Percentiles rank a stretch among this genome's conserved stretches.
These are phyloP conservation scores for Callopanchax toddi DNA, from an alignment of 2,113 vertebrate species.

Conservation along the genomic window DNA sequence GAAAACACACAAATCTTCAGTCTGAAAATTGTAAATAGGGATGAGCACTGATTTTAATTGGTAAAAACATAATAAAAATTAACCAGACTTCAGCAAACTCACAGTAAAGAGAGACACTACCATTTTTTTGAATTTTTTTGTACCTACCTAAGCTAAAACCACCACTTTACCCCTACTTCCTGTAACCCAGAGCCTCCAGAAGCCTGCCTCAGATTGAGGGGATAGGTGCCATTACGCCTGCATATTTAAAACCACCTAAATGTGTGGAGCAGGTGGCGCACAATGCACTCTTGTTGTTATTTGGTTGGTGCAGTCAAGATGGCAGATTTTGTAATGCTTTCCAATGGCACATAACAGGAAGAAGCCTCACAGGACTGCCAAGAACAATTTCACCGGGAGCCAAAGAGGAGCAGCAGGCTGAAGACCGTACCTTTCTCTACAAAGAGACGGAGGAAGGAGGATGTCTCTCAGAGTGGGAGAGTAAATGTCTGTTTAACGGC, in stretches of 20 bases:
- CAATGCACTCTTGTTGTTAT: constrained; percentile 81
- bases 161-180: not conserved
- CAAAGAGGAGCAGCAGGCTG: constrained; percentile 70
- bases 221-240: constrained; percentile 72
- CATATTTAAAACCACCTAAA: constrained; percentile 78
- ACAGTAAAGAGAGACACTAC: no score
- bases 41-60: no score
- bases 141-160: not conserved
- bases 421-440: constrained; percentile 60
- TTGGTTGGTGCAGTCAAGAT: constrained; percentile 76
- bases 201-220: constrained; percentile 50
- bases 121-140: no score
- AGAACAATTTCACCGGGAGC: constrained; percentile 68
- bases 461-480: constrained; percentile 30
- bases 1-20: no score
- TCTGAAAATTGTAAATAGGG: no score
- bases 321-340: constrained; percentile 79
- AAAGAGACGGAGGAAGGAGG: constrained; percentile 33
- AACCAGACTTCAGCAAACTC: no score
- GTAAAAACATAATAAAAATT: no score
- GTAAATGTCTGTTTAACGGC: constrained; percentile 30
- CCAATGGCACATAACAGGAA: constrained; percentile 76
- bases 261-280: constrained; percentile 79
- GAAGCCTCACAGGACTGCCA: constrained; percentile 73
- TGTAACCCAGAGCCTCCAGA: constrained; percentile 1